Percentiles rank a stretch among this genome's conserved stretches.
Conservation (phyloP, 2,797 vertebrate species). For the Botia kubotai region DNA sequence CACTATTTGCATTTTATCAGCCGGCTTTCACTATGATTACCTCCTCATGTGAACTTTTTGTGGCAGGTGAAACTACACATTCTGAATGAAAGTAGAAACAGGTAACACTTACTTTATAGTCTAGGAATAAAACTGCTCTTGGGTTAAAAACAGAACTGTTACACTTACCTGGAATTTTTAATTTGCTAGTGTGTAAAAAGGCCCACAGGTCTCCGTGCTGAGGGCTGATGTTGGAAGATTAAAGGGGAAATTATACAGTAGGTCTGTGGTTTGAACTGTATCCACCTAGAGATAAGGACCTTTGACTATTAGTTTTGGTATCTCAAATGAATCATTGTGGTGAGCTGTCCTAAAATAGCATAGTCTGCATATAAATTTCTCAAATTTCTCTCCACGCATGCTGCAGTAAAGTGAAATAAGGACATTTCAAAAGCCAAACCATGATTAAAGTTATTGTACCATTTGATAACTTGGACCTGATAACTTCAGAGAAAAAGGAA, state of each 20-base stretch:
- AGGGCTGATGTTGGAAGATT: constrained; percentile 32
- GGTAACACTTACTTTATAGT: background rate
- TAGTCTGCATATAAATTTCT: background rate
- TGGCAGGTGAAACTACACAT: background rate
- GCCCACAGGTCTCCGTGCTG: constrained; percentile 3
- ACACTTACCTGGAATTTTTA: background rate
- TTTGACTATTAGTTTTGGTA: background rate
- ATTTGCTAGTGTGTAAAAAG: background rate
- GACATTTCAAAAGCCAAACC: constrained; percentile 1
- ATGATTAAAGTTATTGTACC: constrained; percentile 1
- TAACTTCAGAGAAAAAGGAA: background rate
- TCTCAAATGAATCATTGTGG: constrained; percentile 28
- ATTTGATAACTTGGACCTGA: background rate
- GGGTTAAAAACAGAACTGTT: background rate
- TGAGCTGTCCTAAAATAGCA: constrained; percentile 13
- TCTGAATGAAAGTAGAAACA: background rate
- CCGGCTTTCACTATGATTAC: too few relatives aligned
- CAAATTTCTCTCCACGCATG: background rate
- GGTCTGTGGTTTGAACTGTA: constrained; percentile 39
- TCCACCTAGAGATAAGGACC: constrained; percentile 31
- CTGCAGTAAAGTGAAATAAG: background rate
- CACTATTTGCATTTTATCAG: too few relatives aligned
- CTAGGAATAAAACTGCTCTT: background rate
- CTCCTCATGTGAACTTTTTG: background rate
- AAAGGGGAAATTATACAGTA: constrained; percentile 35